These are phyloP conservation scores for Pseudolaguvia tuberculata DNA, from an alignment of 2,113 vertebrate species.

Conservation along the genomic window DNA sequence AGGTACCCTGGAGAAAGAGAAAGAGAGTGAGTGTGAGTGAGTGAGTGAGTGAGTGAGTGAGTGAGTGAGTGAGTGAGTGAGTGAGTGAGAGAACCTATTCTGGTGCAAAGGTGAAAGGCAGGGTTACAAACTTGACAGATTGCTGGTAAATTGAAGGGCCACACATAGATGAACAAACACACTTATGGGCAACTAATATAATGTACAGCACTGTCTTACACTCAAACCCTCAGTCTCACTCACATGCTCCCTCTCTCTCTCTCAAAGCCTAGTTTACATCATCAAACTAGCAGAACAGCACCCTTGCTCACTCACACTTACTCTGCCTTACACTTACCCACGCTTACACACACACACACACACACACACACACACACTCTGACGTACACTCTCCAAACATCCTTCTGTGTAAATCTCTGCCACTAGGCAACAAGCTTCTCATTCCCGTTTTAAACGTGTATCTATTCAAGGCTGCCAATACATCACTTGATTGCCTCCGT, in stretches of 20 bases:
- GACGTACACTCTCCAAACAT: background rate
- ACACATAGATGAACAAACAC: no score
- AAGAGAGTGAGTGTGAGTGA: background rate
- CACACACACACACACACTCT: slow-evolving; percentile 18
- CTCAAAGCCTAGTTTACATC: no score
- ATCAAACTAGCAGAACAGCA: no score
- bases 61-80: background rate
- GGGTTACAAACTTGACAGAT: no score
- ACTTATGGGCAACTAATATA: no score
- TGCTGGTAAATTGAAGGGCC: no score
- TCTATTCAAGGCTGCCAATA: slow-evolving; percentile 72
- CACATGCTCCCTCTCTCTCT: no score
- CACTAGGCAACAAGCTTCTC: slow-evolving; percentile 68
- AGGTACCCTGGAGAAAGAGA: slow-evolving; percentile 77
- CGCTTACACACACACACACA: background rate
- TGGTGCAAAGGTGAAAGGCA: no score
- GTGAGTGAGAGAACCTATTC: no score
- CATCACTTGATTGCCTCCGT: slow-evolving; percentile 63
- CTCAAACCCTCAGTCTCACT: no score
- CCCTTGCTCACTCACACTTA: background rate
- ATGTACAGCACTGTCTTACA: no score
- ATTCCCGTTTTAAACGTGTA: slow-evolving; percentile 71
- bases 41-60: background rate
- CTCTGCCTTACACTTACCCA: background rate
- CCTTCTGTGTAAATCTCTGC: slow-evolving; percentile 48